These are phyloP conservation scores for Pseudolaguvia tuberculata DNA, from an alignment of 2,113 vertebrate species.

Conservation along the genomic window DNA sequence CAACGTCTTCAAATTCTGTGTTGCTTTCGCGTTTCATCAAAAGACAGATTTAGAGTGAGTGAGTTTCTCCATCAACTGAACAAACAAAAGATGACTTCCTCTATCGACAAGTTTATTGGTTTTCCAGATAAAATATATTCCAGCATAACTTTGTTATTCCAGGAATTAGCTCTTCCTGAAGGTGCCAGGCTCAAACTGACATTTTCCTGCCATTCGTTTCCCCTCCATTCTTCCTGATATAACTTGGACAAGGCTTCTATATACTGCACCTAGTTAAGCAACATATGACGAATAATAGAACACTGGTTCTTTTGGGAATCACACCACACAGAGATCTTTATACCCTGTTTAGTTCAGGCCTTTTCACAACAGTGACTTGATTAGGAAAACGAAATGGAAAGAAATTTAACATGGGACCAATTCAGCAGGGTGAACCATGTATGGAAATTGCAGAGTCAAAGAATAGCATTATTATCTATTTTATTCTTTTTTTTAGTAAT, in stretches of 20 bases:
- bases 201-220: slow-evolving; percentile 54
- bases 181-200: slow-evolving; percentile 32
- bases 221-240: slow-evolving; percentile 30
- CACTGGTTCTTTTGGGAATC: slow-evolving; percentile 13
- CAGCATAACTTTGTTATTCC: slow-evolving; percentile 57
- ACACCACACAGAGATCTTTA: slow-evolving; percentile 23
- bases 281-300: slow-evolving; percentile 21
- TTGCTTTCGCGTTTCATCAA: background rate
- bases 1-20: background rate
- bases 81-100: slow-evolving; percentile 31
- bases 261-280: slow-evolving; percentile 34
- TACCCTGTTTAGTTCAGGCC: slow-evolving; percentile 26
- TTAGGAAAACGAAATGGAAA: background rate
- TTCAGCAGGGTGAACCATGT: background rate
- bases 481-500: slow-evolving; percentile 38
- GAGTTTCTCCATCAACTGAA: slow-evolving; percentile 14
- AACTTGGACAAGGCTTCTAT: slow-evolving; percentile 12
- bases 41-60: background rate
- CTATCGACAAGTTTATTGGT: slow-evolving; percentile 14
- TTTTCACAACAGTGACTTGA: slow-evolving; percentile 10
- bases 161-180: slow-evolving; percentile 59
- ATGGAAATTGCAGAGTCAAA: slow-evolving; percentile 19
- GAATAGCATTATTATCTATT: slow-evolving; percentile 22
- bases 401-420: background rate
- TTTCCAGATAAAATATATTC: slow-evolving; percentile 35